A percentile compares a stretch with the other conserved stretches of the same genome.
These are phyloP conservation scores for Marronus borbonicus DNA, from an alignment of 2,888 invertebrate genomes.

Conservation along the genomic window DNA sequence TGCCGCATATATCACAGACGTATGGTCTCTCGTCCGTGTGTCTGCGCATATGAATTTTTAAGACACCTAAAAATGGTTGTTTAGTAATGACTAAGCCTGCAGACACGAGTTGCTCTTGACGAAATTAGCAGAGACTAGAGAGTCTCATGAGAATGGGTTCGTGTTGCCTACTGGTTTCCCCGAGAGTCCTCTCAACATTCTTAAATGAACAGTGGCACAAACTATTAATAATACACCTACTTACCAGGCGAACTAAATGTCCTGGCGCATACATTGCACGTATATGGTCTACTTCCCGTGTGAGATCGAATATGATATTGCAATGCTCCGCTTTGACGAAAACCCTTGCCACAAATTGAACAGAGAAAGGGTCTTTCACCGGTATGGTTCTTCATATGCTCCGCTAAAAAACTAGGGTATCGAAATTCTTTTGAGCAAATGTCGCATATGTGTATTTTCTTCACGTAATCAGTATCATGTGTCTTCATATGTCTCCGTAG, in stretches of 20 bases:
- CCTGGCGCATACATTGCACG: constrained; percentile 57
- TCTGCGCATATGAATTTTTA: constrained; percentile 58
- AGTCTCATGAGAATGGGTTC: no score
- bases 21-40: constrained; percentile 60
- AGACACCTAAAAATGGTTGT: constrained; percentile 52
- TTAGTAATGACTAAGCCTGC: no score
- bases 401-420: constrained; percentile 64
- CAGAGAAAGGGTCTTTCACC: constrained; percentile 68
- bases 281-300: constrained; percentile 58
- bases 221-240: constrained; percentile 11
- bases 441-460: constrained; percentile 63
- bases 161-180: no score
- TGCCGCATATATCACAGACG: constrained; percentile 60
- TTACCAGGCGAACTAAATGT: constrained; percentile 58
- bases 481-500: constrained; percentile 64
- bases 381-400: constrained; percentile 68
- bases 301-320: constrained; percentile 60
- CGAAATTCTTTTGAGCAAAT: constrained; percentile 64
- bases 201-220: no score
- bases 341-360: constrained; percentile 66
- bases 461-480: constrained; percentile 64
- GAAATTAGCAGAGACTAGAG: no score
- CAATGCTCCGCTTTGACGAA: constrained; percentile 63
- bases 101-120: no score
- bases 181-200: no score